Conservation (phyloP, 1,140 invertebrate species). For the Aphaenogaster ashmeadi region DNA sequence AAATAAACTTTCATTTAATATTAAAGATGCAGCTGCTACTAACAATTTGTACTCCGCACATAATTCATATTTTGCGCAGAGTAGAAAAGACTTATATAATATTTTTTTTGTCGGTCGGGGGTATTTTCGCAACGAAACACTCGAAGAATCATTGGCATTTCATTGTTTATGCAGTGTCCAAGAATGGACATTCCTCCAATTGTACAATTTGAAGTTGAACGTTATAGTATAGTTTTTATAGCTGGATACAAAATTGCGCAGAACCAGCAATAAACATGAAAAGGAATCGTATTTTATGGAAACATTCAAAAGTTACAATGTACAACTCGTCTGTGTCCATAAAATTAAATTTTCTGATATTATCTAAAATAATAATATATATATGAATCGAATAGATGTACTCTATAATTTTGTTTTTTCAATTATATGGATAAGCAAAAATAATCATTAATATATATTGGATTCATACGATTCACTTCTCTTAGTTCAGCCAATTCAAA, state of each 20-base stretch:
- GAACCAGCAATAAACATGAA: conserved; percentile 55
- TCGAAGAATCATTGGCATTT: conserved; percentile 74
- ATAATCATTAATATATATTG: background rate
- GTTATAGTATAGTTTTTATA: conserved; percentile 57
- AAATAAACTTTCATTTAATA: conserved; percentile 55
- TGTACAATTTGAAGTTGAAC: conserved; percentile 74
- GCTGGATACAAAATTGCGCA: conserved; percentile 60
- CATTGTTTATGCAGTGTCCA: conserved; percentile 77
- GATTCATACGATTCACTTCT: conserved; percentile 58
- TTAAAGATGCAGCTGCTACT: conserved; percentile 51
- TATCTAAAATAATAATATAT: conserved; percentile 11
- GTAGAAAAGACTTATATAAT: conserved; percentile 43
- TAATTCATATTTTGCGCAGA: conserved; percentile 46
- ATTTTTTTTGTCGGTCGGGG: conserved; percentile 66
- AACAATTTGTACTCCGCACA: conserved; percentile 49
- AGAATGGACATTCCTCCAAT: conserved; percentile 75
- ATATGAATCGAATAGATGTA: background rate
- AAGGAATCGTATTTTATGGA: conserved; percentile 57
- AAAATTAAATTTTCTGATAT: background rate
- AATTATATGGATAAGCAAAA: background rate
- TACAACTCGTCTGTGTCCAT: conserved; percentile 6
- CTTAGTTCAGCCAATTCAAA: conserved; percentile 53
- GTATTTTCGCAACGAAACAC: conserved; percentile 77
- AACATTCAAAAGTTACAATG: conserved; percentile 52
- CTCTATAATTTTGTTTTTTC: conserved; percentile 17